A percentile compares a stretch with the other conserved stretches of the same genome.
These are phyloP conservation scores for Xestia c-nigrum DNA, from an alignment of 2,888 invertebrate genomes.

Conservation along the genomic window DNA sequence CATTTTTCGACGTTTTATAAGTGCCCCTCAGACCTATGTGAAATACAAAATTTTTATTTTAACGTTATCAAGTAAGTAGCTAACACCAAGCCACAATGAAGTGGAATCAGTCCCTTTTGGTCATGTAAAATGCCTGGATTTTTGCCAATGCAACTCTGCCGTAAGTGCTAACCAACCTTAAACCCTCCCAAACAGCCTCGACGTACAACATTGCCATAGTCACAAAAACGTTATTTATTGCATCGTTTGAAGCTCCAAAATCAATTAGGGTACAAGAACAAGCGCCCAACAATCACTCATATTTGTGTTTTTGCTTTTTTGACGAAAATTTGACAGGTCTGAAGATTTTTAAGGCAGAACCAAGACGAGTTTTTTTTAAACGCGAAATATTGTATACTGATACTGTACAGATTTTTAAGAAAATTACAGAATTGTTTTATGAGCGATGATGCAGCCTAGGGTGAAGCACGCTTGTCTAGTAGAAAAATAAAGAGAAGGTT, in stretches of 20 bases:
- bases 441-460: not conserved
- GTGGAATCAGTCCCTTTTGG: not conserved
- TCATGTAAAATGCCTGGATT: not conserved
- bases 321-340: conserved; percentile 18
- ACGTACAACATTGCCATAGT: conserved; percentile 25
- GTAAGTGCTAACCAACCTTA: conserved; percentile 10
- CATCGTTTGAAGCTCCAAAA: conserved; percentile 48
- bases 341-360: conserved; percentile 11
- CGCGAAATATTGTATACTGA: not conserved
- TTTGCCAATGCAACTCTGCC: not conserved
- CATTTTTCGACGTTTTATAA: no score
- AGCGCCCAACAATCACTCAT: conserved; percentile 36
- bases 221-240: conserved; percentile 54
- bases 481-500: not conserved
- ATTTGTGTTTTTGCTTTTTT: conserved; percentile 53
- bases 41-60: no score
- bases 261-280: conserved; percentile 54
- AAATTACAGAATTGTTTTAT: not conserved
- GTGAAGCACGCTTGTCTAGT: not conserved
- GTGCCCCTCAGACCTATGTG: not conserved
- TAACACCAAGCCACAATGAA: not conserved
- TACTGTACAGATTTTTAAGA: not conserved
- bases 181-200: not conserved
- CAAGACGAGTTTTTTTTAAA: not conserved
- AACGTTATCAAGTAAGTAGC: not conserved